Percentiles rank a stretch among this genome's conserved stretches.
These are phyloP conservation scores for Papilio polyxenes DNA, from an alignment of 1,140 invertebrate genomes.

Conservation along the genomic window DNA sequence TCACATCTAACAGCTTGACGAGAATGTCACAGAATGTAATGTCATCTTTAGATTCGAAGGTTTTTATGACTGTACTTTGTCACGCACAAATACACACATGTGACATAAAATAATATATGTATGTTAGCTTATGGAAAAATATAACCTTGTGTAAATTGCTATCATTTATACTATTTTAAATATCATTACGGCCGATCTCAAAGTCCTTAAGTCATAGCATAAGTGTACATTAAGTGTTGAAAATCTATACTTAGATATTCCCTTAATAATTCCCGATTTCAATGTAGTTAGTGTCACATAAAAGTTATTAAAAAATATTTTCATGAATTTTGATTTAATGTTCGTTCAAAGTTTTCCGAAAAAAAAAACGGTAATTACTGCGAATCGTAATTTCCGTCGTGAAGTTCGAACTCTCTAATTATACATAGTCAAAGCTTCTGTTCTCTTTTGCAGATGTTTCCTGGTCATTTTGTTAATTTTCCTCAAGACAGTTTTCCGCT, in stretches of 20 bases:
- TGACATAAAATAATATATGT: not conserved
- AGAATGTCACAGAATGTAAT: not conserved
- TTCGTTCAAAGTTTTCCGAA: not conserved
- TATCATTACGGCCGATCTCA: too few species aligned
- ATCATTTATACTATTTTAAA: too few species aligned
- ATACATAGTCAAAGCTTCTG: slow-evolving; percentile 13
- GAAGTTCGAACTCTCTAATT: slow-evolving; percentile 27
- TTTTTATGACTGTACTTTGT: slow-evolving; percentile 11
- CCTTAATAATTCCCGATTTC: too few species aligned
- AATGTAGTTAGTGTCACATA: not conserved
- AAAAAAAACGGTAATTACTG: slow-evolving; percentile 10
- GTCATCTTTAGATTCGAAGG: slow-evolving; percentile 14
- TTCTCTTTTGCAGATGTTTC: not conserved
- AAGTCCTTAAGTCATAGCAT: too few species aligned
- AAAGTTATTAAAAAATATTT: not conserved
- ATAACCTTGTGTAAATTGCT: too few species aligned
- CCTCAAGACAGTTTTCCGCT: not conserved
- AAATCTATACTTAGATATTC: too few species aligned
- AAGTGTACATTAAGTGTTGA: too few species aligned
- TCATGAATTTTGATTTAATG: not conserved
- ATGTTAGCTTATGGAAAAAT: not conserved
- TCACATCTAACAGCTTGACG: slow-evolving; percentile 14
- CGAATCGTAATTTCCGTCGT: slow-evolving; percentile 12
- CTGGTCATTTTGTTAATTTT: slow-evolving; percentile 1
- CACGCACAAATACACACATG: not conserved